These are phyloP conservation scores for Drosophila sp. DNA, from an alignment of 1,140 invertebrate genomes.

Conservation along the genomic window DNA sequence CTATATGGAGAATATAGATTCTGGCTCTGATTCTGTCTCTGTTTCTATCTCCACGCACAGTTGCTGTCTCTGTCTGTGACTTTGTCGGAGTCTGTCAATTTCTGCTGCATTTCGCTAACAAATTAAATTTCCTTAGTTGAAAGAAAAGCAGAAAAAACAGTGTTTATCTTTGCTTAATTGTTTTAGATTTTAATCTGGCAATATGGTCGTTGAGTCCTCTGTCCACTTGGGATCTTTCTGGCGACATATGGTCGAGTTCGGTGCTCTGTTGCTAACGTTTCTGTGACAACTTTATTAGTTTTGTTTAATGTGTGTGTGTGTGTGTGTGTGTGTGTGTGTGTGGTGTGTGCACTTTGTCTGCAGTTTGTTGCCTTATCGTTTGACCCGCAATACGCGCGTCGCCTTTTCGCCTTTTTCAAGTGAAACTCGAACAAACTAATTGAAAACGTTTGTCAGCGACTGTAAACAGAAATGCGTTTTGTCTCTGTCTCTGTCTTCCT, in stretches of 20 bases:
- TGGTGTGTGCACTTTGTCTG: constrained; percentile 48
- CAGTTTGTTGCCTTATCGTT: constrained; percentile 65
- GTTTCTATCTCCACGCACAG: not conserved
- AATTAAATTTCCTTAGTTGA: constrained; percentile 31
- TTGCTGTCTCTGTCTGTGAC: constrained; percentile 5
- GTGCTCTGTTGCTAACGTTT: constrained; percentile 45
- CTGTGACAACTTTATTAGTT: constrained; percentile 78
- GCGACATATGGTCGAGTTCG: constrained; percentile 60
- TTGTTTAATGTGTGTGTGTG: constrained; percentile 20
- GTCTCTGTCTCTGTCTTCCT: not conserved
- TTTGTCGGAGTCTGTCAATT: constrained; percentile 14
- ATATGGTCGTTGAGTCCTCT: constrained; percentile 43
- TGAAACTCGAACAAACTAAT: constrained; percentile 60
- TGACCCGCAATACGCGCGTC: constrained; percentile 60
- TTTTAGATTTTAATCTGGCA: constrained; percentile 79
- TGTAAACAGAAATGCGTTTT: constrained; percentile 62
- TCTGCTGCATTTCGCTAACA: constrained; percentile 18
- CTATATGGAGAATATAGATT: not conserved
- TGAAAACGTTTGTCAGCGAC: constrained; percentile 79
- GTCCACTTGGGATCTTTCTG: constrained; percentile 1
- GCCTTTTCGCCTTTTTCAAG: constrained; percentile 65
- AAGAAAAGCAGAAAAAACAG: constrained; percentile 21
- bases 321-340: constrained; percentile 25
- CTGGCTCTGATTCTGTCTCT: not conserved
- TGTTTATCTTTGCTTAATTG: constrained; percentile 72